Evolutionary conservation across 2,113 vertebrate species (phyloP).

Genomic region (Perca schrenkii): DNA sequence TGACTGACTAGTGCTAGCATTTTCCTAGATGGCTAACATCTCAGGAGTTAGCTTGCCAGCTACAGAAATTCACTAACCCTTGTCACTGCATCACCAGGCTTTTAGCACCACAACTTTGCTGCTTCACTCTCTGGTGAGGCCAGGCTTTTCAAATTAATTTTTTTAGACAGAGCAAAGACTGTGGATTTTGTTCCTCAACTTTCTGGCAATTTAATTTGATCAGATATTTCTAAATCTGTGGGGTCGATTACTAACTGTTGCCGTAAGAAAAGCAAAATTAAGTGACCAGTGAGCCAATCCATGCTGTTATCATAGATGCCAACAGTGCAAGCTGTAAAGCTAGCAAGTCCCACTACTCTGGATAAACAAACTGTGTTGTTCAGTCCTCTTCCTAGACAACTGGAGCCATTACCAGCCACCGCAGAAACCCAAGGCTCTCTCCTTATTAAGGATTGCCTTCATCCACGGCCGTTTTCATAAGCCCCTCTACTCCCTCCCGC

Average conservation of each 20-base stretch:
- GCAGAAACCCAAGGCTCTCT: constrained; percentile 75
- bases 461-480: constrained; percentile 66
- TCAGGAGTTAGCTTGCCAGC: neutral
- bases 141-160: neutral
- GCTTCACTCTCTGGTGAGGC: neutral
- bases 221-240: neutral
- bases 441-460: constrained; percentile 72
- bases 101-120: neutral
- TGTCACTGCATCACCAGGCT: neutral
- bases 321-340: constrained; percentile 28
- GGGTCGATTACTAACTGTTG: neutral
- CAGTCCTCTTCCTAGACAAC: constrained; percentile 76
- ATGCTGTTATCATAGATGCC: constrained; percentile 41
- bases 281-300: constrained; percentile 22
- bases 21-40: neutral
- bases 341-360: constrained; percentile 38
- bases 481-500: constrained; percentile 52
- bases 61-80: neutral
- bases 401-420: constrained; percentile 76
- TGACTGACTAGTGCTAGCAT: neutral
- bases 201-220: constrained; percentile 7
- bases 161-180: neutral
- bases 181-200: neutral
- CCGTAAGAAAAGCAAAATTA: neutral
- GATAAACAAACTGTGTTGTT: constrained; percentile 76